These are phyloP conservation scores for Amphipoea lucens DNA, from an alignment of 2,888 invertebrate species.

Conservation along the genomic window DNA sequence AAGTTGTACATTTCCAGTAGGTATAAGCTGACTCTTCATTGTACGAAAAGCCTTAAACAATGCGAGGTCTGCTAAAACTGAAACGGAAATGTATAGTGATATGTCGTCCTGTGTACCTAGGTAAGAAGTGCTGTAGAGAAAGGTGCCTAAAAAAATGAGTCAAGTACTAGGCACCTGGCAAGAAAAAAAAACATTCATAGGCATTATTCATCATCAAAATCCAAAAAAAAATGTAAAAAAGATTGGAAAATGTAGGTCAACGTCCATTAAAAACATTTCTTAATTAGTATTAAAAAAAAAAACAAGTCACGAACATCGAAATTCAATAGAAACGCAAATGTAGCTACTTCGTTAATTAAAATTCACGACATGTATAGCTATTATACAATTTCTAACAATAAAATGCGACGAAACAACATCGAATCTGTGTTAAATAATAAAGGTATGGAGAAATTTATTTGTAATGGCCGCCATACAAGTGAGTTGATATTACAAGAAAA, in stretches of 20 bases:
- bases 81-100: background rate
- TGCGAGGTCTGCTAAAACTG: background rate
- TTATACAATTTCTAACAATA: conserved; percentile 58
- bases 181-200: background rate
- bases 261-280: background rate
- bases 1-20: background rate
- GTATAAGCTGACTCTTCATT: background rate
- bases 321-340: conserved; percentile 45
- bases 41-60: background rate
- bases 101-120: too few relatives aligned
- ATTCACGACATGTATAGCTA: conserved; percentile 42
- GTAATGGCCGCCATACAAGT: conserved; percentile 84
- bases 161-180: background rate
- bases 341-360: conserved; percentile 42
- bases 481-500: conserved; percentile 84
- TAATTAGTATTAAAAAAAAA: conserved; percentile 26
- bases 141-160: background rate
- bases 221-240: background rate
- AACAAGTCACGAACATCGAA: conserved; percentile 33
- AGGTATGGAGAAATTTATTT: conserved; percentile 83
- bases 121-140: too few relatives aligned
- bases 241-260: background rate
- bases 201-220: background rate
- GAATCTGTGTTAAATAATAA: conserved; percentile 82
- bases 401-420: conserved; percentile 74